phyloP scores from a whole-genome alignment of 2,797 vertebrate genomes.

The Chaetophractus vellerosus region DNA sequence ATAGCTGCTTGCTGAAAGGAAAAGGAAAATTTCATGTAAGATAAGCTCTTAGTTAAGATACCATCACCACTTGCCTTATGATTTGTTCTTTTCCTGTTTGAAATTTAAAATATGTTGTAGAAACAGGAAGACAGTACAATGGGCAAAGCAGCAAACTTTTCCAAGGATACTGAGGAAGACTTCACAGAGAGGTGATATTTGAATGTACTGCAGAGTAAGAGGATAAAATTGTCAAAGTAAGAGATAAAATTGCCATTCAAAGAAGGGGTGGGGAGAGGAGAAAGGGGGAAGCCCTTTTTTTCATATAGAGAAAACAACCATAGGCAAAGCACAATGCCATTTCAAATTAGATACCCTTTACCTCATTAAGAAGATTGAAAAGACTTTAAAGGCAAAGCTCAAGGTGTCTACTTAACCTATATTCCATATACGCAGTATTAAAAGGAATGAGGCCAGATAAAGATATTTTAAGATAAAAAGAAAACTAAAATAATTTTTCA shows the following conservation, averaged over 20 bases:
- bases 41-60: slow-evolving; percentile 29
- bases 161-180: background rate
- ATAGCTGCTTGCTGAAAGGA: background rate
- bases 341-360: background rate
- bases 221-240: slow-evolving; percentile 25
- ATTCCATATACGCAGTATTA: background rate
- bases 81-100: slow-evolving; percentile 60
- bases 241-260: slow-evolving; percentile 28
- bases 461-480: background rate
- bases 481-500: background rate
- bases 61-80: slow-evolving; percentile 79
- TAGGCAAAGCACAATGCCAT: background rate
- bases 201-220: slow-evolving; percentile 38
- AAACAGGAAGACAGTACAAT: slow-evolving; percentile 81
- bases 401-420: background rate
- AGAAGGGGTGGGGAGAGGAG: background rate
- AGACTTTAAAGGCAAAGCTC: background rate
- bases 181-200: slow-evolving; percentile 67
- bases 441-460: background rate
- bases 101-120: slow-evolving; percentile 81
- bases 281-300: no score
- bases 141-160: slow-evolving; percentile 59
- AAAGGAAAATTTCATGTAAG: slow-evolving; percentile 75
- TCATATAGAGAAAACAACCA: background rate
- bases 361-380: background rate